Conservation (phyloP, 2,888 invertebrate species). For the Tanypteryx hageni region DNA sequence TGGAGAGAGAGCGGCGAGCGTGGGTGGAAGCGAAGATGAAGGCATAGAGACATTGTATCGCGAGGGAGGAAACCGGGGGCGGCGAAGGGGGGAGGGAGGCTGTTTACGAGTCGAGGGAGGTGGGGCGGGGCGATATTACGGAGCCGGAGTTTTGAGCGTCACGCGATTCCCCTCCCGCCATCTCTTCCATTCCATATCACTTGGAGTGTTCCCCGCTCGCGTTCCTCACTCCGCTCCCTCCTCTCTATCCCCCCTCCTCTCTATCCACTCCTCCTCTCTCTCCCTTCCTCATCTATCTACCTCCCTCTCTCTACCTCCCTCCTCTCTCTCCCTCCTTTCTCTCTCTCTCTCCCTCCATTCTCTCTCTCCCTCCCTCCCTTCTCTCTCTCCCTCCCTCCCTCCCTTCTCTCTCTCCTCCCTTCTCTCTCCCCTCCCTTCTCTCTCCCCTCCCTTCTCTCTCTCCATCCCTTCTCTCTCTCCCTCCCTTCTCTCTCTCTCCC, state of each 20-base stretch:
- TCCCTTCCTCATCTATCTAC: neutral
- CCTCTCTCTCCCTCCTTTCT: neutral
- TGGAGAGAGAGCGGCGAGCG: neutral
- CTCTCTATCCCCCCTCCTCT: neutral
- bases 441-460: neutral
- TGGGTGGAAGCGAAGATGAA: neutral
- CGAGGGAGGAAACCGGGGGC: neutral
- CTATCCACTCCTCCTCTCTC: neutral
- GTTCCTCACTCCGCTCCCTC: neutral
- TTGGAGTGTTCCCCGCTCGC: neutral
- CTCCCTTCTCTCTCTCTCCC: constrained; percentile 18
- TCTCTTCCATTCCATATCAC: constrained; percentile 47
- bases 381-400: neutral
- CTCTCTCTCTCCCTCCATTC: neutral
- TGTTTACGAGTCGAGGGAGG: neutral
- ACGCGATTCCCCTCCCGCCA: neutral
- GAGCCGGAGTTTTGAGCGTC: neutral
- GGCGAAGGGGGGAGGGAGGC: neutral
- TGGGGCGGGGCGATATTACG: neutral
- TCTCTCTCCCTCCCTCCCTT: neutral
- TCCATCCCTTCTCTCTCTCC: neutral
- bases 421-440: neutral
- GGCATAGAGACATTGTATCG: constrained; percentile 34
- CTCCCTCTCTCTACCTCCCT: neutral
- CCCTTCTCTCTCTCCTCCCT: neutral